A percentile compares a stretch with the other conserved stretches of the same genome.
These are phyloP conservation scores for Clarias batrachus DNA, from an alignment of 2,113 vertebrate genomes.

Conservation along the genomic window DNA sequence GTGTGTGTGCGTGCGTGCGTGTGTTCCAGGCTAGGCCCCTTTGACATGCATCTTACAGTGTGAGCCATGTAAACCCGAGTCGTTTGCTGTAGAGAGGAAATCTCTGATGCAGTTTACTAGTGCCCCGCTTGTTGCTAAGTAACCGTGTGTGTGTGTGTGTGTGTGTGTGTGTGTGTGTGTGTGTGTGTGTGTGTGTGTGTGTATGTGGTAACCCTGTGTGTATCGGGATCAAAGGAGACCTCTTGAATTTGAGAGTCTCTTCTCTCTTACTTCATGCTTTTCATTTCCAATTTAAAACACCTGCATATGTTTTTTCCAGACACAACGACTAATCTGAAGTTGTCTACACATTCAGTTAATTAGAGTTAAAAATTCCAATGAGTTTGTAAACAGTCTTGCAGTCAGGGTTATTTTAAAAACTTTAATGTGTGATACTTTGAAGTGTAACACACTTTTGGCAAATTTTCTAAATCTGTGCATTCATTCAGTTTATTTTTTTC, in stretches of 20 bases:
- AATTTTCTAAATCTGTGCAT: neutral
- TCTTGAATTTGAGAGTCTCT: constrained; percentile 35
- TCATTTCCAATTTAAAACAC: constrained; percentile 2
- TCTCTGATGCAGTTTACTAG: constrained; percentile 5
- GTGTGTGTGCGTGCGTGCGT: constrained; percentile 5
- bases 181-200: constrained; percentile 34
- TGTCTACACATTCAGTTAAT: neutral
- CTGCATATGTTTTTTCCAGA: neutral
- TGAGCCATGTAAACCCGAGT: constrained; percentile 27
- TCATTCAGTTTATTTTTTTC: neutral
- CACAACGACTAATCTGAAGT: neutral
- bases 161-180: constrained; percentile 19
- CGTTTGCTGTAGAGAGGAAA: neutral
- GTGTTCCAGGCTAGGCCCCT: constrained; percentile 16
- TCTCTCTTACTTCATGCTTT: constrained; percentile 30
- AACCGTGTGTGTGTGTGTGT: constrained; percentile 37
- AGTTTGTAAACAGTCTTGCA: neutral
- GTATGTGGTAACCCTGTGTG: constrained; percentile 20
- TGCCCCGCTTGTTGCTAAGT: constrained; percentile 51
- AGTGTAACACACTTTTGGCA: neutral
- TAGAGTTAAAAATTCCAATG: neutral
- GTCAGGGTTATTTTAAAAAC: neutral
- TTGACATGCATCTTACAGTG: constrained; percentile 27
- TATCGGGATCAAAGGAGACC: constrained; percentile 30
- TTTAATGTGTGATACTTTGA: neutral